Conservation (phyloP, 2,797 vertebrate species). For the Cossypha dichroa region DNA sequence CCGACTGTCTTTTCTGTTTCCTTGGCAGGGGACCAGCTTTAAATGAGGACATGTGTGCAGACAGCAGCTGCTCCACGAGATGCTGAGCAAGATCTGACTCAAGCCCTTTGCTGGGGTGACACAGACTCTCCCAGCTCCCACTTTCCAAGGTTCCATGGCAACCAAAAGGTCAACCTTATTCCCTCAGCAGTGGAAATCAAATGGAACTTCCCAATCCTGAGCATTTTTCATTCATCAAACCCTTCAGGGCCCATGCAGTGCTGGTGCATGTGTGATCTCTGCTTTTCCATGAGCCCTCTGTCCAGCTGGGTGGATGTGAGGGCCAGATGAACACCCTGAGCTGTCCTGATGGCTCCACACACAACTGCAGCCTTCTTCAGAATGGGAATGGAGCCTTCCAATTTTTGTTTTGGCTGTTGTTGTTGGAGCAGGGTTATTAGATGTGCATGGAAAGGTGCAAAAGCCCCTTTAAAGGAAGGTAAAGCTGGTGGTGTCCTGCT, state of each 20-base stretch:
- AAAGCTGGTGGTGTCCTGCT: neutral
- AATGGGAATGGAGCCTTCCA: neutral
- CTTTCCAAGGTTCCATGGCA: conserved; percentile 60
- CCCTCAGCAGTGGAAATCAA: conserved; percentile 41
- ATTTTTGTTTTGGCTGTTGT: neutral
- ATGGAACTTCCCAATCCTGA: neutral
- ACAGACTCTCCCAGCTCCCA: conserved; percentile 7
- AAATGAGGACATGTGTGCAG: neutral
- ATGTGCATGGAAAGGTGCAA: neutral
- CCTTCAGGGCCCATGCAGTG: conserved; percentile 51
- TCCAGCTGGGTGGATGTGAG: conserved; percentile 15
- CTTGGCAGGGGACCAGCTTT: conserved; percentile 11
- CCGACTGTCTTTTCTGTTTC: neutral
- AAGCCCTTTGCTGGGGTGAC: neutral
- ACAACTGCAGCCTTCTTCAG: neutral
- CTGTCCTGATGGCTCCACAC: neutral
- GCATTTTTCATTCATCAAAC: conserved; percentile 40
- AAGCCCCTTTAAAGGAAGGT: neutral
- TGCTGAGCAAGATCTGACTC: conserved; percentile 66
- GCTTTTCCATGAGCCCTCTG: conserved; percentile 31
- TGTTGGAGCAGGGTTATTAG: neutral
- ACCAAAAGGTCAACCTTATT: conserved; percentile 55
- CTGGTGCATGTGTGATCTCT: neutral
- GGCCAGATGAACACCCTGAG: neutral
- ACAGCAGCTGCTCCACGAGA: neutral